A percentile compares a stretch with the other conserved stretches of the same genome.
Evolutionary conservation across 2,797 vertebrate genomes (phyloP).

Genomic region (Phylloscopus collybita): DNA sequence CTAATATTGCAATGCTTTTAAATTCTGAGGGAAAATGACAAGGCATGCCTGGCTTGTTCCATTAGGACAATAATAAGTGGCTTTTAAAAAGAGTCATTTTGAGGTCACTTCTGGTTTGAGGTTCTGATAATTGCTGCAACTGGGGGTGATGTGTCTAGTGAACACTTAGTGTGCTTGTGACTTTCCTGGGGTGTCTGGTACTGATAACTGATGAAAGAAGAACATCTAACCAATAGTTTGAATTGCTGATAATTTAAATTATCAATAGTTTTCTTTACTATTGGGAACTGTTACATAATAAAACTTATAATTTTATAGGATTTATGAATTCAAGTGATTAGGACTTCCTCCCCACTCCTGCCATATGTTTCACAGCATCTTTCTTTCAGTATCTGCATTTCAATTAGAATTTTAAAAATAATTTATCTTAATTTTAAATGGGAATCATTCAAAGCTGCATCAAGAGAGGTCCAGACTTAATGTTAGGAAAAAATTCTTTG

Average conservation of each 20-base stretch:
- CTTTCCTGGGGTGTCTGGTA: not conserved
- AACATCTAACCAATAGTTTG: not conserved
- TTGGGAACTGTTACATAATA: not conserved
- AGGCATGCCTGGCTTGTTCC: not conserved
- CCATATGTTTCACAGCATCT: not conserved
- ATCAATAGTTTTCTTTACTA: not conserved
- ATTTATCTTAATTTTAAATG: not conserved
- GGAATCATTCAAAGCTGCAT: not conserved
- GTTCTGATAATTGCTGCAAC: not conserved
- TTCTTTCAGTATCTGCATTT: not conserved
- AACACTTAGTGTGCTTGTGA: not conserved
- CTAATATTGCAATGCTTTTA: not conserved
- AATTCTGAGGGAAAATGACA: not conserved
- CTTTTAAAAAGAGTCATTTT: not conserved
- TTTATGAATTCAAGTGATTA: not conserved
- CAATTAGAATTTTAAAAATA: not conserved
- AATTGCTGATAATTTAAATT: not conserved
- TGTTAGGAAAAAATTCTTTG: not conserved
- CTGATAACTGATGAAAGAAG: not conserved
- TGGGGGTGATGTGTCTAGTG: not conserved
- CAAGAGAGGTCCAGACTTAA: not conserved
- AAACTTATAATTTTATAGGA: not conserved
- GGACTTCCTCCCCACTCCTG: accelerated
- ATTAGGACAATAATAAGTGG: not conserved
- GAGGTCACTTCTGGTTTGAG: not conserved